phyloP scores from a whole-genome alignment of 1,140 invertebrate genomes.

The Zeugodacus cucurbitae region DNA sequence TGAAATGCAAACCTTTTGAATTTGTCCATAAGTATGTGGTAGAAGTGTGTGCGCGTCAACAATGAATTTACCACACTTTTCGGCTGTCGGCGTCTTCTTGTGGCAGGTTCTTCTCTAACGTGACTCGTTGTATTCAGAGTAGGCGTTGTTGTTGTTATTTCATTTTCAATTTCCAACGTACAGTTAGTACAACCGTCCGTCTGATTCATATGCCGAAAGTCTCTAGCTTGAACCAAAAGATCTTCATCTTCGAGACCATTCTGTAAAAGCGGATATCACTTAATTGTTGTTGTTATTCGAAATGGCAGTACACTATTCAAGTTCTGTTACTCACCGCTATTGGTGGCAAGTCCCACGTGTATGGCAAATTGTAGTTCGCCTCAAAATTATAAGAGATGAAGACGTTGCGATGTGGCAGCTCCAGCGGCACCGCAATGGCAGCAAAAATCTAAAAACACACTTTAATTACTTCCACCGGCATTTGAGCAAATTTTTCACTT shows the following conservation, averaged over 20 bases:
- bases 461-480: neutral
- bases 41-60: constrained; percentile 54
- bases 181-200: neutral
- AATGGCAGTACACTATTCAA: neutral
- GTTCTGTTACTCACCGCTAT: constrained; percentile 54
- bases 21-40: constrained; percentile 57
- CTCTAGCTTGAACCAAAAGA: neutral
- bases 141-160: neutral
- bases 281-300: neutral
- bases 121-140: neutral
- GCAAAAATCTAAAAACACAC: constrained; percentile 68
- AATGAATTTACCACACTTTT: constrained; percentile 42
- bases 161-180: neutral
- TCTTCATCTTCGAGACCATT: neutral
- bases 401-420: constrained; percentile 76
- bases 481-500: constrained; percentile 42
- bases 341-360: constrained; percentile 53
- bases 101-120: neutral
- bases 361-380: constrained; percentile 73
- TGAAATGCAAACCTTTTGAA: constrained; percentile 31
- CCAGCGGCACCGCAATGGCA: constrained; percentile 78
- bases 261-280: no score
- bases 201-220: neutral
- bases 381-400: constrained; percentile 82
- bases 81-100: neutral